Evolutionary conservation across 2,888 invertebrate genomes (phyloP).

Genomic region (Parthenolecanium corni): DNA sequence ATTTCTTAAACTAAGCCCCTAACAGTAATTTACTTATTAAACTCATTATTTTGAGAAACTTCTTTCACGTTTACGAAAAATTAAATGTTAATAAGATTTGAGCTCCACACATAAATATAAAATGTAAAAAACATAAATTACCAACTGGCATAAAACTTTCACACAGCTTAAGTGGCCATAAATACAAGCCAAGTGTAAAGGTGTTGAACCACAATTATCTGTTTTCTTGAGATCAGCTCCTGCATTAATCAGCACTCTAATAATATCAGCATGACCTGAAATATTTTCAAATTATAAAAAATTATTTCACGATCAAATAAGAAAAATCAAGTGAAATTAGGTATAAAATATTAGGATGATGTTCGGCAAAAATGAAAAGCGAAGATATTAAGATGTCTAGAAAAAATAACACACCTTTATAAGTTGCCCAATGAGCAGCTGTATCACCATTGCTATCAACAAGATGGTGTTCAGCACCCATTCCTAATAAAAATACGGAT

Average conservation of each 20-base stretch:
- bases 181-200: constrained; percentile 76
- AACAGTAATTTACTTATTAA: no score
- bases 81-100: neutral
- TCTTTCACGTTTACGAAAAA: no score
- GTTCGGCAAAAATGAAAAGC: neutral
- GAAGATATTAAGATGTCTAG: neutral
- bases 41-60: no score
- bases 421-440: constrained; percentile 87
- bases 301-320: no score
- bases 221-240: constrained; percentile 80
- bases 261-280: constrained; percentile 64
- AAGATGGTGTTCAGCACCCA: constrained; percentile 73
- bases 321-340: constrained; percentile 1
- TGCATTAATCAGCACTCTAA: constrained; percentile 76
- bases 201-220: constrained; percentile 86
- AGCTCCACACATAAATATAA: no score
- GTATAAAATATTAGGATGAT: neutral
- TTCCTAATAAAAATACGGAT: constrained; percentile 78
- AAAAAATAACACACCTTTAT: constrained; percentile 50
- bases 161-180: constrained; percentile 81
- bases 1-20: no score
- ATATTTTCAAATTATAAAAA: neutral
- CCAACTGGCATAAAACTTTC: constrained; percentile 76
- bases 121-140: no score
- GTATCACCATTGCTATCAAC: constrained; percentile 88